Percentiles rank a stretch among this genome's conserved stretches.
These are phyloP conservation scores for Parambassis ranga DNA, from an alignment of 2,797 vertebrate genomes.

Conservation along the genomic window DNA sequence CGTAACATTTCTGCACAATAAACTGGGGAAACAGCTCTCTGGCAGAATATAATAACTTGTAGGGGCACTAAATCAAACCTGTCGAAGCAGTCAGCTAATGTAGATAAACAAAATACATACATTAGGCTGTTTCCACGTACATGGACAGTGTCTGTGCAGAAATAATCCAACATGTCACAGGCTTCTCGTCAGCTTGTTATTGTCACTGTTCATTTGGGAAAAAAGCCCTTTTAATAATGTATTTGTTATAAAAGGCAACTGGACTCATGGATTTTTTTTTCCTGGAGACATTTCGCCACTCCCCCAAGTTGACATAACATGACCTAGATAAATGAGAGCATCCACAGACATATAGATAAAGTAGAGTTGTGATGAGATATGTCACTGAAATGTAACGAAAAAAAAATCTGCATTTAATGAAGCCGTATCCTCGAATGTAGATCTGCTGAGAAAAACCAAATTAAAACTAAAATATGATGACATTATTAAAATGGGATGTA, in stretches of 20 bases:
- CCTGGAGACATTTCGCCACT: no score
- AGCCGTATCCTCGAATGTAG: background rate
- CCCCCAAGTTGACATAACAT: no score
- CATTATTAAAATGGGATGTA: slow-evolving; percentile 28
- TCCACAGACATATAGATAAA: no score
- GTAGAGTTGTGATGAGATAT: no score
- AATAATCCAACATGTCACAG: background rate
- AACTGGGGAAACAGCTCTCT: slow-evolving; percentile 4
- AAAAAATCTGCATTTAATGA: no score
- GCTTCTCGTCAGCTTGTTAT: no score
- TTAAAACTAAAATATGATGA: slow-evolving; percentile 26
- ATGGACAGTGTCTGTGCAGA: background rate
- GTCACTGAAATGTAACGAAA: background rate
- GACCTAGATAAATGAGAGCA: no score
- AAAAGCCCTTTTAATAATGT: no score
- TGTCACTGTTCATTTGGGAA: no score
- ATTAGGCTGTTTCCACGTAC: background rate
- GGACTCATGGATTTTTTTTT: no score
- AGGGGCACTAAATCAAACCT: slow-evolving; percentile 37
- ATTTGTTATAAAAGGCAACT: no score
- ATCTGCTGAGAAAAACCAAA: slow-evolving; percentile 25
- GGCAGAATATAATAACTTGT: background rate
- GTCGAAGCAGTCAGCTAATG: slow-evolving; percentile 22
- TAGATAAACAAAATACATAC: slow-evolving; percentile 5
- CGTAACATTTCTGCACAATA: slow-evolving; percentile 12